These are phyloP conservation scores for Celastrina argiolus DNA, from an alignment of 2,888 invertebrate species.

Conservation along the genomic window DNA sequence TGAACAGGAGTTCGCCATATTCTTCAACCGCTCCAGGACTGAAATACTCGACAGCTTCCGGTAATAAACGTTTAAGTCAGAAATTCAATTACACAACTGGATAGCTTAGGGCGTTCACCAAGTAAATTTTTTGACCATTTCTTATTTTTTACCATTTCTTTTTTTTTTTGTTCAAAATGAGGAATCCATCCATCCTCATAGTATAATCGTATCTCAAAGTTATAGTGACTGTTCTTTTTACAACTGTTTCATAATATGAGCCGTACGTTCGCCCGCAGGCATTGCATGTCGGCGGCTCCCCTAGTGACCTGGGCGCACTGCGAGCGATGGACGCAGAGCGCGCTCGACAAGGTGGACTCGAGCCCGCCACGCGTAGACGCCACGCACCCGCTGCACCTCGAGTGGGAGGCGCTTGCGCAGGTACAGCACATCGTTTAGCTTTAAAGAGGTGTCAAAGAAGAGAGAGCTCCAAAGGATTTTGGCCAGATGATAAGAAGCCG, in stretches of 20 bases:
- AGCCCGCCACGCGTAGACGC: constrained; percentile 57
- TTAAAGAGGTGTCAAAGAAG: no score
- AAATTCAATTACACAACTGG: no score
- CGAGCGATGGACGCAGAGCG: constrained; percentile 88
- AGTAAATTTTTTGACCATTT: no score
- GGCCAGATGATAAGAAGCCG: no score
- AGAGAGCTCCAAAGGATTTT: no score
- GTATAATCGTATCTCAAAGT: no score
- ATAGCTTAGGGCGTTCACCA: no score
- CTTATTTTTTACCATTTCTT: no score
- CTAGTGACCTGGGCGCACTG: constrained; percentile 89
- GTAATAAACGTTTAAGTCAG: constrained; percentile 40
- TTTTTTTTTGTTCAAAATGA: no score
- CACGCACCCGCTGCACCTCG: constrained; percentile 83
- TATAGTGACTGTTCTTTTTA: no score
- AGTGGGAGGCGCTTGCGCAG: constrained; percentile 89
- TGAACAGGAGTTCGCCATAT: constrained; percentile 93
- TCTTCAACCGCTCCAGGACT: constrained; percentile 88
- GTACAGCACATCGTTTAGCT: constrained; percentile 36
- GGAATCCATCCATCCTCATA: no score
- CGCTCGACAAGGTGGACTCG: constrained; percentile 81
- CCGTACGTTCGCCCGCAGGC: constrained; percentile 57
- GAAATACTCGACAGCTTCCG: constrained; percentile 88
- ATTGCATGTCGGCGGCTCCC: constrained; percentile 88
- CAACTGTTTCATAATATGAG: no score